These are phyloP conservation scores for Jacana jacana DNA, from an alignment of 2,113 vertebrate species.

Conservation along the genomic window DNA sequence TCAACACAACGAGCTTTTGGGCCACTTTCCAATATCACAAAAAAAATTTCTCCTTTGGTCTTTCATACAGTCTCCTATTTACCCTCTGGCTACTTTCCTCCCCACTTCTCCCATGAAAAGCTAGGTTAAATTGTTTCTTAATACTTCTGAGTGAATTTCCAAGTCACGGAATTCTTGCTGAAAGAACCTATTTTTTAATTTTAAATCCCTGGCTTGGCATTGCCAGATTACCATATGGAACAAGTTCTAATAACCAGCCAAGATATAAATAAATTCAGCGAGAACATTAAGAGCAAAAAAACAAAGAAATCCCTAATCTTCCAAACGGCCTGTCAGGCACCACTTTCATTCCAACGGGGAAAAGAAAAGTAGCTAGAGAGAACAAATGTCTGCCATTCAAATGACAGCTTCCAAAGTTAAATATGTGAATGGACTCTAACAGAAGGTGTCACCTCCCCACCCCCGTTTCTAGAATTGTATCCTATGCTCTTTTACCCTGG, in stretches of 20 bases:
- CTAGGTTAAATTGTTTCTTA: neutral
- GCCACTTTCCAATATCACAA: neutral
- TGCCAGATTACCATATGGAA: conserved; percentile 66
- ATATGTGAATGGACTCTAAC: neutral
- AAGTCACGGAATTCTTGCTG: neutral
- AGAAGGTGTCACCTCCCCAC: neutral
- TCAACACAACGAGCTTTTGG: conserved; percentile 8
- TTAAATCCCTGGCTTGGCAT: conserved; percentile 50
- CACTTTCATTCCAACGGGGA: neutral
- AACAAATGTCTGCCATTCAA: neutral
- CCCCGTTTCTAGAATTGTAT: rapidly evolving
- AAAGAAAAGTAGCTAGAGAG: neutral
- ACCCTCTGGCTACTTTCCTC: neutral
- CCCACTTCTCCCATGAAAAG: neutral
- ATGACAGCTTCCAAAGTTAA: neutral
- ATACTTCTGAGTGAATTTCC: neutral
- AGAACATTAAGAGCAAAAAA: conserved; percentile 44
- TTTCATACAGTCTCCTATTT: neutral
- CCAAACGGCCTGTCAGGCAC: neutral
- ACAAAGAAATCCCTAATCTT: conserved; percentile 26
- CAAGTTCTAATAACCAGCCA: conserved; percentile 59
- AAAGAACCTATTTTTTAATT: conserved; percentile 31
- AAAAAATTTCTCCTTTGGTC: neutral
- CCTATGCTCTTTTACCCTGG: neutral
- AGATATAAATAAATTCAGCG: conserved; percentile 62